These are phyloP conservation scores for Paraplagusia blochii DNA, from an alignment of 2,113 vertebrate species.

Conservation along the genomic window DNA sequence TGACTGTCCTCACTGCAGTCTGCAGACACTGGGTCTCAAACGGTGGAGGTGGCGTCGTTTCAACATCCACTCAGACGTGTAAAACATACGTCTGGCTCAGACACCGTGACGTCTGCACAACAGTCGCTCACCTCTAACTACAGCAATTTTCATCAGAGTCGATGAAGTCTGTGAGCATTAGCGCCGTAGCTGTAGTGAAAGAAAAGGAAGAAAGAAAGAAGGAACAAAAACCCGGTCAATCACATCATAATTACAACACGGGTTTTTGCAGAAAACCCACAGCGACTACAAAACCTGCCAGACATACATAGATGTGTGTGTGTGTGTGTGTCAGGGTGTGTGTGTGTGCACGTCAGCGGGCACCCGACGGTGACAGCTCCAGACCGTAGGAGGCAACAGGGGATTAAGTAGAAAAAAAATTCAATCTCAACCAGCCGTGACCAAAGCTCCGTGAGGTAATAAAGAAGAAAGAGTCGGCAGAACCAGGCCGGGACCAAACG, in stretches of 20 bases:
- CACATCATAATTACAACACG: conserved; percentile 25
- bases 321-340: neutral
- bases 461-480: conserved; percentile 52
- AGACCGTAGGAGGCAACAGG: conserved; percentile 43
- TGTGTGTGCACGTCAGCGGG: conserved; percentile 9
- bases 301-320: conserved; percentile 1
- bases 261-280: conserved; percentile 34
- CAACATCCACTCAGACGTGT: conserved; percentile 36
- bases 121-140: no score
- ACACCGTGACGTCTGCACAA: no score
- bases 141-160: no score
- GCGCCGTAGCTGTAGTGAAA: no score
- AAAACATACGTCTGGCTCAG: no score
- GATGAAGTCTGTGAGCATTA: no score
- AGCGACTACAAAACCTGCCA: conserved; percentile 2
- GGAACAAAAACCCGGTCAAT: conserved; percentile 49
- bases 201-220: neutral
- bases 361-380: conserved; percentile 19
- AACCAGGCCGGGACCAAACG: conserved; percentile 43
- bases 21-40: no score
- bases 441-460: conserved; percentile 47
- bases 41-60: no score
- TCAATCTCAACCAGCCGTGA: conserved; percentile 44
- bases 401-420: conserved; percentile 50
- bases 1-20: conserved; percentile 16